phyloP scores from a whole-genome alignment of 2,113 vertebrate species.

The Passer montanus region DNA sequence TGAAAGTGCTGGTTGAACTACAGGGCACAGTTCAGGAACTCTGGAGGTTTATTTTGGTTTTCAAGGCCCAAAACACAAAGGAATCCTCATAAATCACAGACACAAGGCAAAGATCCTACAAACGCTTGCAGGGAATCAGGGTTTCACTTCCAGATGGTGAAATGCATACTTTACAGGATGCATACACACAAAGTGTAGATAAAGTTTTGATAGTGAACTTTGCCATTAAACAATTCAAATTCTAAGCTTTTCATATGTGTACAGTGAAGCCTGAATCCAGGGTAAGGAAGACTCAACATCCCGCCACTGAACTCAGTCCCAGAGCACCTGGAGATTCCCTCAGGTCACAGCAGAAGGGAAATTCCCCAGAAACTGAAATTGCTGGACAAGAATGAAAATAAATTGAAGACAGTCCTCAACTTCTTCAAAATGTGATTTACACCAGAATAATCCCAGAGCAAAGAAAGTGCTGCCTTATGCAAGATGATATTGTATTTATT shows the following conservation, averaged over 20 bases:
- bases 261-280: background rate
- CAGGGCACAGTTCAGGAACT: background rate
- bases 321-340: too few species aligned
- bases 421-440: background rate
- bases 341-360: background rate
- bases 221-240: background rate
- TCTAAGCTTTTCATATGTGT: background rate
- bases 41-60: background rate
- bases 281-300: fast-evolving
- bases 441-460: background rate
- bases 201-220: background rate
- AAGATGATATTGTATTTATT: background rate
- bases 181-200: background rate
- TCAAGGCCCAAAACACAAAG: background rate
- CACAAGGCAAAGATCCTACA: background rate
- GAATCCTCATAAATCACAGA: background rate
- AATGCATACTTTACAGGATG: background rate
- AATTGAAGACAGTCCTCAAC: background rate
- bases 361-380: background rate
- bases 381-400: background rate
- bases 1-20: background rate
- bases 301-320: fast-evolving
- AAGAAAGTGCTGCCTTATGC: background rate
- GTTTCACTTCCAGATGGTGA: background rate
- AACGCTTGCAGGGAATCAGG: background rate